Conservation (phyloP, 2,113 vertebrate genomes). For the Petrocephalus microphthalmus region DNA sequence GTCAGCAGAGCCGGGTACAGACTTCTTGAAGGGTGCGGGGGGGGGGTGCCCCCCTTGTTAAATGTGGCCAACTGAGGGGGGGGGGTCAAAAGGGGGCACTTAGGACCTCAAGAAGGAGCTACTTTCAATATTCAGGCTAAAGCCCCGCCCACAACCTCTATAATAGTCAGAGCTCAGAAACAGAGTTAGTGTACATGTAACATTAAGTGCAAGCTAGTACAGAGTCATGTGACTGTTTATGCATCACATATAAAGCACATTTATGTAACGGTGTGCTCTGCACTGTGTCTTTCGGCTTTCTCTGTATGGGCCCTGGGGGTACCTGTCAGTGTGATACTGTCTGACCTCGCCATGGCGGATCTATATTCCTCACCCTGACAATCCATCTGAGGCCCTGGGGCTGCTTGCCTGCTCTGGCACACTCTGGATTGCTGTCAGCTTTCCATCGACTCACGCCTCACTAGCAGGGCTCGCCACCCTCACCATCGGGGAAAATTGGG, state of each 20-base stretch:
- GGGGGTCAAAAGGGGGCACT: background rate
- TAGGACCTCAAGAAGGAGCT: background rate
- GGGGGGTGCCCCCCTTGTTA: background rate
- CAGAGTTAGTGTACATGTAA: too few relatives aligned
- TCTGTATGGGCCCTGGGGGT: background rate
- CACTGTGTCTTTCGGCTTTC: background rate
- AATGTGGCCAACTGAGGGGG: background rate
- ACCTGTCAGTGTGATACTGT: background rate
- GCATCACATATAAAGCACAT: background rate
- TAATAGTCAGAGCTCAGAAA: background rate
- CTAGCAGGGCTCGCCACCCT: background rate
- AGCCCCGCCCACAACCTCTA: background rate
- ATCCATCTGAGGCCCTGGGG: background rate
- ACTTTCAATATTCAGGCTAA: background rate
- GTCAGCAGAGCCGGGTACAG: background rate
- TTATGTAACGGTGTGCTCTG: background rate
- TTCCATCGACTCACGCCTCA: background rate
- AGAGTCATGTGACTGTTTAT: background rate
- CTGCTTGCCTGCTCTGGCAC: background rate
- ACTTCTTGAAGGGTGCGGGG: background rate
- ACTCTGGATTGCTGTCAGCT: background rate
- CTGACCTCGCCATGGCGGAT: background rate
- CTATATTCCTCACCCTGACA: background rate
- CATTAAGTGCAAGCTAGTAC: background rate
- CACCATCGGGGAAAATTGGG: background rate